Percentiles rank a stretch among this genome's conserved stretches.
These are phyloP conservation scores for Prinia subflava DNA, from an alignment of 2,113 vertebrate genomes.

Conservation along the genomic window DNA sequence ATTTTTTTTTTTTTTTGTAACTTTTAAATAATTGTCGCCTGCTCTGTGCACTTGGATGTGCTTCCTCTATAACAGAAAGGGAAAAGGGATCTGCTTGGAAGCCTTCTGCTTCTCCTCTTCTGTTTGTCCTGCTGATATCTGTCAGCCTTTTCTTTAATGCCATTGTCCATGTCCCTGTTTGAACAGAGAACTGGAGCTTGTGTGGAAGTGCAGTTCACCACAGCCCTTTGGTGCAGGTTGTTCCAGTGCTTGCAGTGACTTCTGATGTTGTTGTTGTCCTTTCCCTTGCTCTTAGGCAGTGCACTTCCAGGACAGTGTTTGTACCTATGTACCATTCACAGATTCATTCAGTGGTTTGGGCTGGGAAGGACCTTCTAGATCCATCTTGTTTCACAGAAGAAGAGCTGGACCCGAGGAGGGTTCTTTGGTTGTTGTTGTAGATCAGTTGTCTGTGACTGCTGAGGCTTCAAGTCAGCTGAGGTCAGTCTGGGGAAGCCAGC, in stretches of 20 bases:
- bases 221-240: too few species aligned
- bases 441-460: background rate
- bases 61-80: background rate
- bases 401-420: background rate
- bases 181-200: background rate
- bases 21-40: background rate
- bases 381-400: too few species aligned
- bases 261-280: background rate
- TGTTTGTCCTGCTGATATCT: background rate
- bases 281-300: background rate
- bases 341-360: background rate
- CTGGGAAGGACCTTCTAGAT: background rate
- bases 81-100: background rate
- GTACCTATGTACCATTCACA: accelerated
- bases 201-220: background rate
- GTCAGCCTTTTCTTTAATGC: background rate
- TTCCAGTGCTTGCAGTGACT: background rate
- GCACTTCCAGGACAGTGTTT: background rate
- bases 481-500: background rate
- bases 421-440: accelerated
- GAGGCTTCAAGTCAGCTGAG: background rate
- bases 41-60: background rate
- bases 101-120: background rate
- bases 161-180: accelerated
- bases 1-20: background rate